Conservation (phyloP, 2,113 vertebrate species). For the Hippoglossus stenolepis region DNA sequence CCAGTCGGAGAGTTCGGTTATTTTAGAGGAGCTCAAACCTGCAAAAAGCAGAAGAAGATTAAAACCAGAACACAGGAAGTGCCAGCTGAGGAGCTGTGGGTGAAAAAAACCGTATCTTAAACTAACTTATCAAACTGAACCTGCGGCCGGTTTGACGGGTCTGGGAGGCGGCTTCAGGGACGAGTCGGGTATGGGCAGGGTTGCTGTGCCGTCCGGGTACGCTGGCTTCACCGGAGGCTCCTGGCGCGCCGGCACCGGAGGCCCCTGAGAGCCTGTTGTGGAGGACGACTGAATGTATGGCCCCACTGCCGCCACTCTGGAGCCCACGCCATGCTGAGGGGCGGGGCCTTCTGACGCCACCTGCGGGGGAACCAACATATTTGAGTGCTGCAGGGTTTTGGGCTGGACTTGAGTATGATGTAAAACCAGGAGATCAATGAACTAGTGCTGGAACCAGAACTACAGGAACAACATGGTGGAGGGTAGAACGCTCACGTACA, state of each 20-base stretch:
- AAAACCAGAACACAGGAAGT: conserved; percentile 39
- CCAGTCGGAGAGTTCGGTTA: conserved; percentile 81
- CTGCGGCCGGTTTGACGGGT: conserved; percentile 68
- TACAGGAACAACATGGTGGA: neutral
- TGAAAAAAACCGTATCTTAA: neutral
- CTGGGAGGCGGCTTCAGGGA: conserved; percentile 65
- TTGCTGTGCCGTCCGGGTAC: conserved; percentile 83
- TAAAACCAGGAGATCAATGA: neutral
- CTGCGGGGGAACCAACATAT: conserved; percentile 62
- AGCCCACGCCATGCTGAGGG: conserved; percentile 81
- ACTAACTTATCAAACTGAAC: conserved; percentile 30
- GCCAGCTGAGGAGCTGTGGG: neutral
- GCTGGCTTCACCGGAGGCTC: conserved; percentile 89
- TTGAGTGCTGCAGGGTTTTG: neutral
- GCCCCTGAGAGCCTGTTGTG: conserved; percentile 79
- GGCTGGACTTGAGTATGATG: neutral
- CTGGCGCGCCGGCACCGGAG: conserved; percentile 83
- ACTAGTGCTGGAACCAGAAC: neutral
- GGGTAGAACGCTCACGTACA: too few relatives aligned
- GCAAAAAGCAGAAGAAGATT: neutral
- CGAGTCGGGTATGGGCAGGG: conserved; percentile 81
- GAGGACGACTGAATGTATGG: conserved; percentile 91
- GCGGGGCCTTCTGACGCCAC: conserved; percentile 70
- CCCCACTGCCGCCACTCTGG: conserved; percentile 93
- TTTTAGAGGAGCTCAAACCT: conserved; percentile 64